Base-by-base conservation (phyloP, 2,888 invertebrate species). In the Diaperis boleti region DNA sequence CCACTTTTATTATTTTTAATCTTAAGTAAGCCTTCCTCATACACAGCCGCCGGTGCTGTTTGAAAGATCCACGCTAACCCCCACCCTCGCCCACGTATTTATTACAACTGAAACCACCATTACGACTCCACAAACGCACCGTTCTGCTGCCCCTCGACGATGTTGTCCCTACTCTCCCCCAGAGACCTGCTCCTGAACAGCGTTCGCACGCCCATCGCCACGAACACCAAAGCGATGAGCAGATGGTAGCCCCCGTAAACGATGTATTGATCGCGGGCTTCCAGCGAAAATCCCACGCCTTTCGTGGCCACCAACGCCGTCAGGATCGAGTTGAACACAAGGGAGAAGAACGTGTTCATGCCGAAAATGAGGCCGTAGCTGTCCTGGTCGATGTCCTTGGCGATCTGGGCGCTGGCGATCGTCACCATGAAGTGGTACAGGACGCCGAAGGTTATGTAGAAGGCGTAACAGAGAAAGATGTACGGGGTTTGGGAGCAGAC, bases 331-430 rank as follows among this genome's bases (percentile, higher is more conserved):
- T 60, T 64, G 26, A 35, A 64, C 20, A 60, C 45, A 1, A 95
- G 85, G 2, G 94, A 92, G 0, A 92, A 64, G 55, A 95, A 88
- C 0, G 92, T 94, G 80, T 95, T 96, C 70, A 94, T 85, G 3
- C 96, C 96, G 80, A 96, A 95, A 69, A 96, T 89, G 1, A 96
- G 83, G 0, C 93, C 95, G 78, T 92, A 95, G 79, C 92, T 92
- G 52, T 94, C 92, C 71, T 91, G 89, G 56, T 87, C 85, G 61
- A 96, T 84, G 65, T 89, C 84, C 64, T 90, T 87, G 0, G 95
- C 95, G 59, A 96, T 91, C 83, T 94, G 93, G 41, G 91, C 89
- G 79, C 94, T 95, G n/a, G 92, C 89, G 59, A 92, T 83, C 0
- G 93, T 92, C 62, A 92, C 89, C 62, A 89, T 87, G 71, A 91